Evolutionary conservation across 64 coral and sea anemone genomes (phyloP).

Genomic region (Anthopleura sola): DNA sequence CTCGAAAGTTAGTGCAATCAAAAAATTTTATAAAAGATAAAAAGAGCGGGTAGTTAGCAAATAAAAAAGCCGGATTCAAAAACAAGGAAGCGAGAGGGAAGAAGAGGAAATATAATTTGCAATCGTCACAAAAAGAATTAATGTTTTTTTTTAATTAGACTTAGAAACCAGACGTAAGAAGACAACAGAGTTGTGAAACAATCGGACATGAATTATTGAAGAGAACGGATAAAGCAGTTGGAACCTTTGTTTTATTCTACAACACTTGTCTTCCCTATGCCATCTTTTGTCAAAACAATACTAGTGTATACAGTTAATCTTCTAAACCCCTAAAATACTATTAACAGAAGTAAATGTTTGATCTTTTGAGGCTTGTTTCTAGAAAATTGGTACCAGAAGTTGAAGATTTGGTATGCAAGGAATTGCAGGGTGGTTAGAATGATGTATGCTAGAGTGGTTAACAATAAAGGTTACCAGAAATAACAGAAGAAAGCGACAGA

Average conservation of each 20-base stretch:
- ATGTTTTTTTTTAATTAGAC: neutral
- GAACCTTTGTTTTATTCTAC: neutral
- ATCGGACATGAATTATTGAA: neutral
- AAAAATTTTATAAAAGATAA: neutral
- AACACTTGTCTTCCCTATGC: neutral
- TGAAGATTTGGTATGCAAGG: neutral
- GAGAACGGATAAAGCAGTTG: neutral
- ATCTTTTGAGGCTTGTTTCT: neutral
- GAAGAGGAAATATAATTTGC: neutral
- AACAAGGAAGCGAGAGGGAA: neutral
- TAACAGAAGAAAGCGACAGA: neutral
- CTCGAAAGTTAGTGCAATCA: neutral
- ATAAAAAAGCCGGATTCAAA: neutral
- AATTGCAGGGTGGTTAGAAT: neutral
- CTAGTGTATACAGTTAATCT: neutral
- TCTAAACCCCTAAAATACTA: neutral
- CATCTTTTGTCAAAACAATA: neutral
- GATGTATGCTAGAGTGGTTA: neutral
- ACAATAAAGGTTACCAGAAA: slow-evolving; percentile 7
- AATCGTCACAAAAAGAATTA: neutral
- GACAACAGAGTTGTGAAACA: neutral
- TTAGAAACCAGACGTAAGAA: neutral
- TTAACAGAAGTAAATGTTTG: neutral
- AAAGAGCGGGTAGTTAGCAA: neutral
- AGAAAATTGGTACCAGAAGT: neutral